Percentiles rank a stretch among this genome's conserved stretches.
These are phyloP conservation scores for Stictonetta naevosa DNA, from an alignment of 2,113 vertebrate species.

Conservation along the genomic window DNA sequence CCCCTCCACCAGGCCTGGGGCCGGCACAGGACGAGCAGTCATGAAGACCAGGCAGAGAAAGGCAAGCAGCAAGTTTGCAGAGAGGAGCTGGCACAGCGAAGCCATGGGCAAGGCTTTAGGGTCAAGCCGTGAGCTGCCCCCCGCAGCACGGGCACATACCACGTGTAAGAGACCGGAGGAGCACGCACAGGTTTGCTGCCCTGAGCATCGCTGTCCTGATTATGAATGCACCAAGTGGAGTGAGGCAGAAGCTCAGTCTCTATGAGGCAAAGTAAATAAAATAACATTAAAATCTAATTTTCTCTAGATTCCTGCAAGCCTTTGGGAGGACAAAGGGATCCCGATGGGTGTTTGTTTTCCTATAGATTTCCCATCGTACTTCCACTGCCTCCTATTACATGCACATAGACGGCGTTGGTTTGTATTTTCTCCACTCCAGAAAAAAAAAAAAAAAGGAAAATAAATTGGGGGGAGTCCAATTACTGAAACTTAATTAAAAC, in stretches of 20 bases:
- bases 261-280: not conserved
- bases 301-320: not conserved
- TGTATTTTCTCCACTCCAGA: not conserved
- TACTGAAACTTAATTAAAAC: slow-evolving; percentile 65
- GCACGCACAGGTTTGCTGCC: not conserved
- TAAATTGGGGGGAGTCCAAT: slow-evolving; percentile 23
- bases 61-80: not conserved
- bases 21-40: fast-evolving
- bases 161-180: not conserved
- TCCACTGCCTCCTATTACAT: not conserved
- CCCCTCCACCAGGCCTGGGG: not conserved
- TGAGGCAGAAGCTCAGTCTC: not conserved
- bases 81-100: not conserved
- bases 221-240: not conserved
- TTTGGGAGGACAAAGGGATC: not conserved
- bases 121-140: not conserved
- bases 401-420: not conserved
- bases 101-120: not conserved
- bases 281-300: not conserved
- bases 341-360: not conserved
- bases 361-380: not conserved
- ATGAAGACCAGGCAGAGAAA: not conserved
- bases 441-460: not conserved
- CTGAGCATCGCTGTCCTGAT: not conserved
- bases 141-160: not conserved